phyloP scores from a whole-genome alignment of 2,113 vertebrate genomes.

The Apodemus speciosus region DNA sequence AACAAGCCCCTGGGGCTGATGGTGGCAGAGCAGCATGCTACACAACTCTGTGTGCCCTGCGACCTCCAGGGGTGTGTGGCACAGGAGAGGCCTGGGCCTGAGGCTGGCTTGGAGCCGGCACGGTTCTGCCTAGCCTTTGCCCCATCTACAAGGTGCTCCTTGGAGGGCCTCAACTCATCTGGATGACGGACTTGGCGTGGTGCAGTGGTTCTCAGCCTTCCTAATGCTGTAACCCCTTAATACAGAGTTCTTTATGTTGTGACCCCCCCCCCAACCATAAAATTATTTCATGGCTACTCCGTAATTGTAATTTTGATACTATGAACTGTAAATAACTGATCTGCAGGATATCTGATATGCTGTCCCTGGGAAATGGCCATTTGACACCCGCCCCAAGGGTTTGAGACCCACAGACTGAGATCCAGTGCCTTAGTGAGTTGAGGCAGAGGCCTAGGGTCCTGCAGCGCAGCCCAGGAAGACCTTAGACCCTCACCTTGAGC shows the following conservation, averaged over 20 bases:
- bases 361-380: not conserved
- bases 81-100: not conserved
- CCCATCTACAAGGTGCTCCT: not conserved
- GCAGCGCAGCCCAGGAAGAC: not conserved
- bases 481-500: not conserved
- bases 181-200: not conserved
- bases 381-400: not conserved
- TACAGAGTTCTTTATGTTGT: not conserved
- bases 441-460: not conserved
- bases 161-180: not conserved
- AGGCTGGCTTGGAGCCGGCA: not conserved
- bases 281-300: not conserved
- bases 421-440: not conserved
- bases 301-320: not conserved
- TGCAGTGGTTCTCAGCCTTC: not conserved
- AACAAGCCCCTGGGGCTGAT: not conserved
- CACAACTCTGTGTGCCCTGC: rapidly evolving
- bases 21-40: no score
- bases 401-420: not conserved
- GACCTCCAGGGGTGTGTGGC: rapidly evolving
- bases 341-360: not conserved
- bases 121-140: not conserved
- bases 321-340: not conserved
- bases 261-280: not conserved
- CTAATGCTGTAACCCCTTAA: not conserved